Percentiles rank a stretch among this genome's conserved stretches.
These are phyloP conservation scores for Streptopelia turtur DNA, from an alignment of 2,797 vertebrate genomes.

Conservation along the genomic window DNA sequence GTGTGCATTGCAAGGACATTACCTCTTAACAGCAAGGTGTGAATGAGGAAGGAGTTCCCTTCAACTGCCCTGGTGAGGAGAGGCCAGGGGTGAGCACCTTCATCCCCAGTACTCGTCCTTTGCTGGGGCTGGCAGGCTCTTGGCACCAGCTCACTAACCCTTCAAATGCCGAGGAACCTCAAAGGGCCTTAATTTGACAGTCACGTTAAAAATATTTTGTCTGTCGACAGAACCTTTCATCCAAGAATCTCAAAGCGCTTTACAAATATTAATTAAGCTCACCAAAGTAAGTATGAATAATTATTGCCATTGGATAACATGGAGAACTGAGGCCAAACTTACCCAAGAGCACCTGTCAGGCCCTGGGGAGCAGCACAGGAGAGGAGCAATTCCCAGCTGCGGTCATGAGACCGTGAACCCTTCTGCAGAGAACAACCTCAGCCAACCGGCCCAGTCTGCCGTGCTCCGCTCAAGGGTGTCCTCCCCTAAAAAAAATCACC, in stretches of 20 bases:
- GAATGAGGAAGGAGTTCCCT: neutral
- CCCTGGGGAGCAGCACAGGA: fast-evolving
- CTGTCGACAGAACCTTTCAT: slow-evolving; percentile 58
- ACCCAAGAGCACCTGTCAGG: neutral
- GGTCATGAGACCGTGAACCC: neutral
- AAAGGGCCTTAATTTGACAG: slow-evolving; percentile 38
- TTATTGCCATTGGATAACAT: neutral
- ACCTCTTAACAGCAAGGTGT: neutral
- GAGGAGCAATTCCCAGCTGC: neutral
- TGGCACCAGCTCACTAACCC: slow-evolving; percentile 24
- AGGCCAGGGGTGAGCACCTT: neutral
- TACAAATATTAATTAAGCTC: slow-evolving; percentile 57
- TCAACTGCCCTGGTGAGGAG: neutral
- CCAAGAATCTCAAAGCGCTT: slow-evolving; percentile 22
- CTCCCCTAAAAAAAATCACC: neutral
- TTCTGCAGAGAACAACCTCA: neutral
- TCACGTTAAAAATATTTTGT: slow-evolving; percentile 31
- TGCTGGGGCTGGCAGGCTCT: neutral
- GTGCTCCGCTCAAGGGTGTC: neutral
- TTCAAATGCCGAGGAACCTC: slow-evolving; percentile 34
- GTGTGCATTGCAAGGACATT: neutral
- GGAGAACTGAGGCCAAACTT: neutral
- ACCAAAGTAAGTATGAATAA: slow-evolving; percentile 40
- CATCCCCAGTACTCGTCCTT: neutral
- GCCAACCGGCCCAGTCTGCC: neutral